Evolutionary conservation across 2,888 invertebrate species (phyloP), one percentile per base, ranked within the genome.

Genomic region (Hemithea aestivaria): DNA sequence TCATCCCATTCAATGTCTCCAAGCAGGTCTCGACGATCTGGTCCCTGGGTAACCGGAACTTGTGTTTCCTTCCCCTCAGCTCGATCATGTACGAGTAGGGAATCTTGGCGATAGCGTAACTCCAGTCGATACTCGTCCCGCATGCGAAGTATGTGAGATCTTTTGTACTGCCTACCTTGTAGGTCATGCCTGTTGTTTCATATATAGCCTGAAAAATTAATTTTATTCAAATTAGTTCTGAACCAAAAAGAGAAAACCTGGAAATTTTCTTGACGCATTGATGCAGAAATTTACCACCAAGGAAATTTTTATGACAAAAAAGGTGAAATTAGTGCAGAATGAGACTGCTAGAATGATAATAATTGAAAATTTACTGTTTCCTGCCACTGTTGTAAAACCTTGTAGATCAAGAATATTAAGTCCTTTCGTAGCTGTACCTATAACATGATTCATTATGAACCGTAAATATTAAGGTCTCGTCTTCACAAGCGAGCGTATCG

Each of bases 81-180:
- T 87, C 87, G 7, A 87, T 57, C 82, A 87, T 84, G 46, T 73
- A 87, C 0, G 80, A 83, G 56, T 68, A 87, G 0, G 84, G 87
- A 40, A 87, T 82, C 27, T 81, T 79, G 0, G 85, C 85, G 11
- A 75, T 66, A 0, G 66, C 73, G 35, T 87, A 85, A 31, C 84
- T 82, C 85, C 85, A 87, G 39, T 87, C 85, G 1, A 63, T 83
- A 27, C 84, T 82, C 25, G 85, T 85, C 0, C 85, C 85, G 24
- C 83, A 84, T 0, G 85, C 85, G 27, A 56, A 64, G 50, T 85
- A 87, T 0, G 84, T 87, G 25, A 87, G 57, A 40, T 87, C 87
- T 45, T 79, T 82, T 0, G 84, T 84, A 37, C 69, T 73, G 0
- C 87, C 87, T 2, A 85, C 87, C 55, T 76, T 82, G 49, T 85